Evolutionary conservation across 1,140 invertebrate species (phyloP).

Genomic region (Phymastichus coffea): DNA sequence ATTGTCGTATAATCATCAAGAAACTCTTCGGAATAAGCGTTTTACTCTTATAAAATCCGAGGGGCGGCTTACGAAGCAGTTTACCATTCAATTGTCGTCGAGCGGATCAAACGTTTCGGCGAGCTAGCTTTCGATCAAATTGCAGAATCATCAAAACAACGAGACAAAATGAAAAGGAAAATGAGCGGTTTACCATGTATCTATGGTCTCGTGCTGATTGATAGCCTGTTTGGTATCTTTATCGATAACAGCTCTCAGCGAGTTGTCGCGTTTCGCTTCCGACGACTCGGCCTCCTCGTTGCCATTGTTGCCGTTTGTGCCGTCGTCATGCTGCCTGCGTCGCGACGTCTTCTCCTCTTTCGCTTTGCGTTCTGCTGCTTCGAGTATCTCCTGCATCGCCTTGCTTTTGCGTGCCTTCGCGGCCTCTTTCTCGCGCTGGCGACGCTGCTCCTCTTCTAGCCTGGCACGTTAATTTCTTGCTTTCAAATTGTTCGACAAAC

Average conservation of each 20-base stretch:
- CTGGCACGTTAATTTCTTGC: slow-evolving; percentile 27
- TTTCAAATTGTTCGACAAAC: background rate
- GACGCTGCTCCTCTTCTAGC: slow-evolving; percentile 52
- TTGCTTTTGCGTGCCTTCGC: slow-evolving; percentile 42
- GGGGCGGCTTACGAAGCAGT: too few species aligned
- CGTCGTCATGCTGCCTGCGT: slow-evolving; percentile 46
- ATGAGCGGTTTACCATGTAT: slow-evolving; percentile 10
- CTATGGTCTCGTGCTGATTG: slow-evolving; percentile 26
- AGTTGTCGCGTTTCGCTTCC: background rate
- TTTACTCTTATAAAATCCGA: too few species aligned
- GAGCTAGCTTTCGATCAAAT: too few species aligned
- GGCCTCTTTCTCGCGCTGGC: slow-evolving; percentile 48
- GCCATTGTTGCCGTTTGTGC: background rate
- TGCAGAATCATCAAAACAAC: too few species aligned
- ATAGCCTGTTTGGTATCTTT: slow-evolving; percentile 31
- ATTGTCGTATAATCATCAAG: too few species aligned
- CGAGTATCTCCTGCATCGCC: slow-evolving; percentile 50
- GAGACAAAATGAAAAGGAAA: background rate
- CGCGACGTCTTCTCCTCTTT: slow-evolving; percentile 65
- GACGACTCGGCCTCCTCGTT: background rate
- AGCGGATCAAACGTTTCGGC: too few species aligned
- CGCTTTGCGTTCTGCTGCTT: slow-evolving; percentile 59
- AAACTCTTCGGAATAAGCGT: too few species aligned
- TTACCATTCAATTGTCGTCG: too few species aligned
- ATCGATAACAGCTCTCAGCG: background rate